Percentiles rank a stretch among this genome's conserved stretches.
Conservation (phyloP, 2,888 invertebrate species). For the Drosophila aldrichi region DNA sequence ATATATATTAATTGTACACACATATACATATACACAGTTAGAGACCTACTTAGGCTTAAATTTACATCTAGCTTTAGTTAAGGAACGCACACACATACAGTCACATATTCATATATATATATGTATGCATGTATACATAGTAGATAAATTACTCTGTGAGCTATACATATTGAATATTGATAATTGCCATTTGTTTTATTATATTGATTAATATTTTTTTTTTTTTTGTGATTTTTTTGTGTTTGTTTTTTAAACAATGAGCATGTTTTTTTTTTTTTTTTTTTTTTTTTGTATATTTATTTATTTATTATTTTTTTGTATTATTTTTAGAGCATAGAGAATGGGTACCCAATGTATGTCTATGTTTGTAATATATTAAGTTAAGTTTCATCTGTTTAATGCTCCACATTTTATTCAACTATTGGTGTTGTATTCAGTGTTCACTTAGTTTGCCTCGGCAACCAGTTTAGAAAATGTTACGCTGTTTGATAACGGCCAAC, state of each 20-base stretch:
- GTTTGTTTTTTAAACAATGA: conserved; percentile 73
- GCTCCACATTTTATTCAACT: conserved; percentile 22
- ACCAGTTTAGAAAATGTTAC: conserved; percentile 59
- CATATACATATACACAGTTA: conserved; percentile 30
- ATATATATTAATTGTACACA: conserved; percentile 1
- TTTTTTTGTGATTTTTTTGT: conserved; percentile 9
- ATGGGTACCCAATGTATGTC: conserved; percentile 6
- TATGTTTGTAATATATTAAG: conserved; percentile 13
- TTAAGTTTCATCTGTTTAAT: conserved; percentile 12
- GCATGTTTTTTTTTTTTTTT: conserved; percentile 39
- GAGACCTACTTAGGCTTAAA: conserved; percentile 27
- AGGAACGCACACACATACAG: conserved; percentile 26
- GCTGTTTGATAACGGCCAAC: conserved; percentile 48
- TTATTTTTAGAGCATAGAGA: background rate
- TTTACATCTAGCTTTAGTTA: conserved; percentile 44
- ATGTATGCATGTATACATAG: conserved; percentile 1
- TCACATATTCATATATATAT: conserved; percentile 1
- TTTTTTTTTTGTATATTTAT: background rate
- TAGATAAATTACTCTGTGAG: conserved; percentile 36
- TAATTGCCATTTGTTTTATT: conserved; percentile 71
- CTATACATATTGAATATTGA: conserved; percentile 67
- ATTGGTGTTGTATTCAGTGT: conserved; percentile 59
- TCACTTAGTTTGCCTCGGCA: conserved; percentile 39
- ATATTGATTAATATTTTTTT: conserved; percentile 27
- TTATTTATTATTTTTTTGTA: background rate